Base-by-base conservation (phyloP, 2,113 vertebrate species). In the Lynx canadensis region DNA sequence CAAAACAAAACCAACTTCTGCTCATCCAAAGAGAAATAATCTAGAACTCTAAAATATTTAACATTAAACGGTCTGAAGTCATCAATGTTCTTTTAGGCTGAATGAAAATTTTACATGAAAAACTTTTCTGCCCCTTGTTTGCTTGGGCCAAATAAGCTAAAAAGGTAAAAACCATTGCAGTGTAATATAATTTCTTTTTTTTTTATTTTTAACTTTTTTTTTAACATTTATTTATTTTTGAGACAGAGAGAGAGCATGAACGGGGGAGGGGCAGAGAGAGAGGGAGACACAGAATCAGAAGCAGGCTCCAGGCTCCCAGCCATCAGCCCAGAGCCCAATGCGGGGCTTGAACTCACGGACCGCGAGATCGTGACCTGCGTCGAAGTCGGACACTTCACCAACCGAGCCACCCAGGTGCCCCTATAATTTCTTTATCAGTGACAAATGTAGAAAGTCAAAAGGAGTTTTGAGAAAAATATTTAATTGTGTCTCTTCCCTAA, bases 1-100 rank as follows among this genome's bases (percentile, higher is more conserved):
- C 7, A 9, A 45, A 45, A 45, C 45, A 9, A 45, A 45, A 45
- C 45, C 45, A 25, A 23, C 21, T 55, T 89, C 52, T 96, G 94
- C 36, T 84, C 68, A 84, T 52, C 23, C 68, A 92, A 94, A 94
- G 63, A 96, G 87, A 97, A 97, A 94, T 94, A 93, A 90, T 89
- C 88, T 57, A 96, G 68, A 89, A 65, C 11, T 87, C 66, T 66
- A 96, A 95, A 97, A 97, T 87, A 91, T 87, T 96, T 95, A 92
- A 93, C 73, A 94, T 95, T 87, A 96, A 97, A 92, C 89, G 73
- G 55, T 38, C 79, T 91, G 79, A 95, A 97, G 80, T 96, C 78
- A 95, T 73, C 73, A 79, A 31, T 48, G 23, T 83, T 83, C 68
- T 90, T 94, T 96, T 31, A 76, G 36, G 73, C 71, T 81, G 82